Base-by-base conservation (phyloP, 2,888 invertebrate genomes). In the Cryptophagus acutangulus region DNA sequence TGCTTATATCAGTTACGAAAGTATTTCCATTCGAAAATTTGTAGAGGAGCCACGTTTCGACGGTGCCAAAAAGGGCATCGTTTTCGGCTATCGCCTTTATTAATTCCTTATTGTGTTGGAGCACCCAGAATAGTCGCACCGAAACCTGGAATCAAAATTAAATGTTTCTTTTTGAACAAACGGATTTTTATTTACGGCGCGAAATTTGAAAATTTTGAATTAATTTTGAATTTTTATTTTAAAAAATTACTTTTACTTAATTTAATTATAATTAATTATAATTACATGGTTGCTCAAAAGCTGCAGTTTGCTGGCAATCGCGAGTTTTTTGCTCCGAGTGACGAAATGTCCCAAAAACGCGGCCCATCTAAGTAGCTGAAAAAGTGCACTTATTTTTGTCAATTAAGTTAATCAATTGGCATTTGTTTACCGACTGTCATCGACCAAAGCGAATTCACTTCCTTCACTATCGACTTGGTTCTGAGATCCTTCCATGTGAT, bases 21-120 rank as follows among this genome's bases (percentile, higher is more conserved):
- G 78, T 63, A 54, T 69, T 72, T 4, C 74, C 71, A 38, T 71
- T 74, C 1, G 80, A 85, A 36, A 94, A 71, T 72, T 86, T 88
- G 72, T 91, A 84, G 38, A 95, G 64, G 34, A 97, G 74, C 93
- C 94, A 99, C 0, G 93, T 89, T 63, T 97, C 97, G 38, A 97
- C 72, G 1, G 92, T 87, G 3, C 93, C 89, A 67, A 90, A 87
- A 66, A 84, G 76, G 1, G 85, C 84, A 49, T 81, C 76, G 25
- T 81, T 77, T 34, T 71, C 70, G 46, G 70, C 65, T 3, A 82
- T 70, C 1, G 84, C 86, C 49, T 75, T 70, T 59, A 79, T 78
- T 45, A 94, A 72, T 33, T 77, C 76, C 8, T 78, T 71, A 43
- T 87, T 75, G 58, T 90, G 82, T 54, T 84, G 74, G 20, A 93